phyloP scores from a whole-genome alignment of 92 coral and sea anemone genomes.

The Phenganax stokvisi region DNA sequence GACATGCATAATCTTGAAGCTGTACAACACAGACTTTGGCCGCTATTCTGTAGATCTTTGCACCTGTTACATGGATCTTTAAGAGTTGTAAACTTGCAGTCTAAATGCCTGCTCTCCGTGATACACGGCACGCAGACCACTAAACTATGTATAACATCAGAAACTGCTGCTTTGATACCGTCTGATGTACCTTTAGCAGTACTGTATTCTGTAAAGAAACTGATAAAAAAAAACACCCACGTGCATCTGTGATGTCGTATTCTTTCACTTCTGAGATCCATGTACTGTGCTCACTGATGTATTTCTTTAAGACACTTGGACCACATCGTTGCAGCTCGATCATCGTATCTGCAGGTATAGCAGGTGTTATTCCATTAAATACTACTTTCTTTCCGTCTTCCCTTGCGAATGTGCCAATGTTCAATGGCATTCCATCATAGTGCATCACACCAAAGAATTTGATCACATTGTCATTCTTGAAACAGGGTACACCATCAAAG shows the following conservation, averaged over 20 bases:
- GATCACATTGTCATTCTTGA: slow-evolving; percentile 7
- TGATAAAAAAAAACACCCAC: slow-evolving; percentile 33
- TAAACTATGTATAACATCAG: slow-evolving; percentile 28
- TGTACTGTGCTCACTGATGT: slow-evolving; percentile 11
- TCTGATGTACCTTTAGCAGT: slow-evolving; percentile 40
- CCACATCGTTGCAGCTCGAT: slow-evolving; percentile 1
- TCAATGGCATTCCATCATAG: slow-evolving; percentile 50
- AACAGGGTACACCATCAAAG: slow-evolving; percentile 45
- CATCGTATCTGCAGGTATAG: background rate
- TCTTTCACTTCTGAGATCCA: slow-evolving; percentile 48
- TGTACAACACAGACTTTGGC: slow-evolving; percentile 18
- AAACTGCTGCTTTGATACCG: slow-evolving; percentile 33
- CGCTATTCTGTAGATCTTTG: slow-evolving; percentile 24
- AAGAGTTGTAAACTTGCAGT: slow-evolving; percentile 31
- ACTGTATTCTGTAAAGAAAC: slow-evolving; percentile 44
- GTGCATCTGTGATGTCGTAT: slow-evolving; percentile 49
- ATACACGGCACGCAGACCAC: slow-evolving; percentile 33
- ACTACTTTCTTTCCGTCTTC: background rate
- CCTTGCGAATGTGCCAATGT: slow-evolving; percentile 21
- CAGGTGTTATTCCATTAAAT: background rate
- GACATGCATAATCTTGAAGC: slow-evolving; percentile 30
- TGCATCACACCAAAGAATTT: slow-evolving; percentile 33
- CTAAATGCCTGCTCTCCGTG: background rate
- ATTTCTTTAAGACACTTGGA: background rate
- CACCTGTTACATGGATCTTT: slow-evolving; percentile 42